Evolutionary conservation across 2,113 vertebrate genomes (phyloP).

Genomic region (Python bivittatus): DNA sequence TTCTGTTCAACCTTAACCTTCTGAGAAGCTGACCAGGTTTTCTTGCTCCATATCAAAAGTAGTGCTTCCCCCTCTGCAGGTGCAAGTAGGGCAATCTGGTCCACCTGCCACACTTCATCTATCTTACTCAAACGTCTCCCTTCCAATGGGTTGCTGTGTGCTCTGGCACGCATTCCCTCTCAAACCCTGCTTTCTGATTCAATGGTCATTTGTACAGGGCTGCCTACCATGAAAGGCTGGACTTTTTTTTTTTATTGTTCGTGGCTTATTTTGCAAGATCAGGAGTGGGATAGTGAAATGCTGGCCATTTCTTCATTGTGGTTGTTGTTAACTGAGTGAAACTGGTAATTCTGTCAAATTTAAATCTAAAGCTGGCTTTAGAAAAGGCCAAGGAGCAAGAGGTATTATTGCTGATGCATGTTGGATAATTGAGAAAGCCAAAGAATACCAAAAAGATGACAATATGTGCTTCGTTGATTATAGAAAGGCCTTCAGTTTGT

Average conservation of each 20-base stretch:
- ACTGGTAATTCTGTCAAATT: not conserved
- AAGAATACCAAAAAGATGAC: too few species aligned
- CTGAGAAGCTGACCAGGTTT: not conserved
- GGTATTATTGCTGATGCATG: not conserved
- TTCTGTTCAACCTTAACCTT: not conserved
- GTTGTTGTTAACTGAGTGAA: not conserved
- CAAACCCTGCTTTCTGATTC: not conserved
- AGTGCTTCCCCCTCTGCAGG: not conserved
- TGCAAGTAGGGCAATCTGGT: not conserved
- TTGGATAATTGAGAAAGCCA: too few species aligned
- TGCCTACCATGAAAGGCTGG: not conserved
- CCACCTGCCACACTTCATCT: not conserved
- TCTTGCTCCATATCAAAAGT: not conserved
- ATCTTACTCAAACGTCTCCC: not conserved
- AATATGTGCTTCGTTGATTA: too few species aligned
- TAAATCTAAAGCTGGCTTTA: not conserved
- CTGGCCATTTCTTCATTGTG: not conserved
- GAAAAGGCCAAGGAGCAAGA: not conserved
- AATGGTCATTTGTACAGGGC: not conserved
- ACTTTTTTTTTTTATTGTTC: not conserved
- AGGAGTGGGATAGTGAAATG: not conserved
- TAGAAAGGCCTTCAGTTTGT: too few species aligned
- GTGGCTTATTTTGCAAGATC: not conserved
- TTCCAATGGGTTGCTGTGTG: not conserved
- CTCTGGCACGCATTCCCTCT: not conserved